Conservation (phyloP, 1,140 invertebrate species). For the Leguminivora glycinivorella region DNA sequence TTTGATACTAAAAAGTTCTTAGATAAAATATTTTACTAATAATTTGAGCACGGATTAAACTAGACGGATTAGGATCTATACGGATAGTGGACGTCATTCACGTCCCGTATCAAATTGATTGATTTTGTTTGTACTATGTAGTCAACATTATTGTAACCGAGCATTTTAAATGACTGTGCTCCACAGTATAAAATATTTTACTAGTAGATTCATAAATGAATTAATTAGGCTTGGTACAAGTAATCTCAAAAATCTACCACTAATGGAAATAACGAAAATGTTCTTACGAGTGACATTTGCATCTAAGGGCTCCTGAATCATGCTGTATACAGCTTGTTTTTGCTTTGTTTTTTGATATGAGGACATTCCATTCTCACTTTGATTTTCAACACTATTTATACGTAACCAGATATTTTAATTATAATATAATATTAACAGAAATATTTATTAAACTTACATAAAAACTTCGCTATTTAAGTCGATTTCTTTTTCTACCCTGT, state of each 20-base stretch:
- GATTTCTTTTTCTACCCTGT: slow-evolving; percentile 15
- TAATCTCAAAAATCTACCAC: no score
- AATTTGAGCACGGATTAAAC: neutral
- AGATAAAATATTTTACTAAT: neutral
- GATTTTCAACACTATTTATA: neutral
- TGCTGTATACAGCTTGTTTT: no score
- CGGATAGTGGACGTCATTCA: neutral
- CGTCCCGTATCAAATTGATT: neutral
- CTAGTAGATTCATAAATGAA: no score
- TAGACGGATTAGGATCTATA: slow-evolving; percentile 12
- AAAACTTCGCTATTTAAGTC: neutral
- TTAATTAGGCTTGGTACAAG: no score
- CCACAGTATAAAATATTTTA: no score
- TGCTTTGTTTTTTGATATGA: neutral
- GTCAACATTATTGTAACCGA: neutral
- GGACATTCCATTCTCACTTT: neutral
- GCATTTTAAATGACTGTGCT: neutral
- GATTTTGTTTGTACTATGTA: neutral
- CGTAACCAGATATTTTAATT: neutral
- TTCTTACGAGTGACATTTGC: no score
- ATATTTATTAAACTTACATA: neutral
- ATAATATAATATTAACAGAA: no score
- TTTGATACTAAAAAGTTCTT: neutral
- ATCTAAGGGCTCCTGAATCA: no score
- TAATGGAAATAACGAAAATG: no score